Evolutionary conservation across 2,113 vertebrate species (phyloP).

Genomic region (Pristiophorus japonicus): DNA sequence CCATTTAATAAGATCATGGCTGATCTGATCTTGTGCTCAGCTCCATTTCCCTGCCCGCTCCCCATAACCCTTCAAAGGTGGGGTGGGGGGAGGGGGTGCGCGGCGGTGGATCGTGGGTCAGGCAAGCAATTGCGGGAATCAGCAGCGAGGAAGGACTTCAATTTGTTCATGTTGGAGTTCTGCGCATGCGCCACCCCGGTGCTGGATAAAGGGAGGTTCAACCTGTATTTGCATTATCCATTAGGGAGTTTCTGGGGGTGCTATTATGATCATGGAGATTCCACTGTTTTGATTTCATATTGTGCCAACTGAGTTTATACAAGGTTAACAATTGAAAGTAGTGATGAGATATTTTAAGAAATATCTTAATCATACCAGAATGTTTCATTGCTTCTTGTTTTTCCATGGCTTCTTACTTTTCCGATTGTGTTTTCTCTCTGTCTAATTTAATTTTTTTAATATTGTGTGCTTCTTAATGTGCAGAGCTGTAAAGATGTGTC

Average conservation of each 20-base stretch:
- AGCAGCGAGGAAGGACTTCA: no score
- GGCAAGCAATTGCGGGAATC: no score
- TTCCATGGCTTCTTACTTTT: background rate
- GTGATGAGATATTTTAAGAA: background rate
- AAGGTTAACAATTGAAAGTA: background rate
- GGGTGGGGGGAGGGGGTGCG: no score
- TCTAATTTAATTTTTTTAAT: background rate
- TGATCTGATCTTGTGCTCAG: no score
- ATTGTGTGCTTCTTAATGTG: conserved; percentile 1
- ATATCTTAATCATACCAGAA: background rate
- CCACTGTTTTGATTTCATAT: background rate
- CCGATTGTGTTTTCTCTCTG: background rate
- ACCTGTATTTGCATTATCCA: background rate
- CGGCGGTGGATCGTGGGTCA: no score
- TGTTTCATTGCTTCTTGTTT: background rate
- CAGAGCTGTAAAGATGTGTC: conserved; percentile 66
- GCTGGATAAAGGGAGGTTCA: no score
- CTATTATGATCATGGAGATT: background rate
- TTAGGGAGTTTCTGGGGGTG: background rate
- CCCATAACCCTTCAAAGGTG: no score
- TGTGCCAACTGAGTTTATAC: background rate
- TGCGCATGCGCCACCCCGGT: no score
- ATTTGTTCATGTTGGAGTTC: no score
- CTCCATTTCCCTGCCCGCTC: no score
- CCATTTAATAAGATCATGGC: no score